Conservation (phyloP, 1,140 invertebrate species). For the Lethocerus indicus region DNA sequence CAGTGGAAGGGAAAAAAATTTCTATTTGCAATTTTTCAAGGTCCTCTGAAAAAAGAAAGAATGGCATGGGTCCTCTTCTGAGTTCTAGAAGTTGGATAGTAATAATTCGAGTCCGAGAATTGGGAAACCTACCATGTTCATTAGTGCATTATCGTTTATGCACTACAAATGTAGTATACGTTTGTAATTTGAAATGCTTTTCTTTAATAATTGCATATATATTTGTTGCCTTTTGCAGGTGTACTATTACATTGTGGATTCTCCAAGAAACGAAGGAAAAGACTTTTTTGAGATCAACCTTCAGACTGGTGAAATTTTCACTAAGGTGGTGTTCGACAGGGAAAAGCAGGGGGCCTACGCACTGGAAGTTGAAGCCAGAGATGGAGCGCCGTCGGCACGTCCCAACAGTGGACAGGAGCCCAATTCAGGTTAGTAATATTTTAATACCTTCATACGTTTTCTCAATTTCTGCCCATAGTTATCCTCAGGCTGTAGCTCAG, state of each 20-base stretch:
- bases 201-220: background rate
- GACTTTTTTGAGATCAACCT: conserved; percentile 89
- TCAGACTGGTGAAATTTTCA: conserved; percentile 85
- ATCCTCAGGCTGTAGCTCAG: too few relatives aligned
- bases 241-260: conserved; percentile 81
- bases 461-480: too few relatives aligned
- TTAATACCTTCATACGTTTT: too few relatives aligned
- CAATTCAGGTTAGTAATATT: conserved; percentile 62
- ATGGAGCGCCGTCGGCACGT: conserved; percentile 79
- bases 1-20: too few relatives aligned
- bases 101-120: too few relatives aligned
- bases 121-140: background rate
- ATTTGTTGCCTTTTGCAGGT: conserved; percentile 35
- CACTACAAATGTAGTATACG: background rate
- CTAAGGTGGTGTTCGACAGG: conserved; percentile 82
- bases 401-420: conserved; percentile 78
- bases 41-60: too few relatives aligned
- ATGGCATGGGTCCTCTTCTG: too few relatives aligned
- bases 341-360: conserved; percentile 91
- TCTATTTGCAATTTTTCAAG: too few relatives aligned
- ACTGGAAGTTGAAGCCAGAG: conserved; percentile 79
- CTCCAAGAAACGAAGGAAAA: conserved; percentile 75
- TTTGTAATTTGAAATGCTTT: background rate
- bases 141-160: background rate
- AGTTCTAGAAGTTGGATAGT: too few relatives aligned